Conservation (phyloP, 1,140 invertebrate species). For the Dendroctonus valens region DNA sequence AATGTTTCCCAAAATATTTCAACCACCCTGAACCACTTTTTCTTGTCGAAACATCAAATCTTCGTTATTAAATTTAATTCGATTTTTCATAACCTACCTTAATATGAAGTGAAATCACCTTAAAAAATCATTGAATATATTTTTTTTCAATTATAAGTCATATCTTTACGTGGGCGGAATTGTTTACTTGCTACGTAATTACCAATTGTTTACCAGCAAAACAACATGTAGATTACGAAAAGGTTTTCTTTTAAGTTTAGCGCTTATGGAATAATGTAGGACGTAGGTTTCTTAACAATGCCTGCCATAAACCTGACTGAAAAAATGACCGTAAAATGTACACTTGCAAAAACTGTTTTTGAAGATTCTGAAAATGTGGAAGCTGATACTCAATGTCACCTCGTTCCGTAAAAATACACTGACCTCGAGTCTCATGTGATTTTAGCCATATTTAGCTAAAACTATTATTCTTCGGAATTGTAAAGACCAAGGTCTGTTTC, state of each 20-base stretch:
- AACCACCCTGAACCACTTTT: no score
- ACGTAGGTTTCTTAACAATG: conserved; percentile 13
- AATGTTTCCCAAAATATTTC: no score
- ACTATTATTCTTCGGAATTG: conserved; percentile 14
- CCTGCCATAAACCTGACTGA: background rate
- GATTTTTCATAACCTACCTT: no score
- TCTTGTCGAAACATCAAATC: no score
- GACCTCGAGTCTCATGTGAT: conserved; percentile 14
- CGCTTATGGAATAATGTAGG: conserved; percentile 24
- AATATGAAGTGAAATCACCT: no score
- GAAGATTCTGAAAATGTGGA: conserved; percentile 8
- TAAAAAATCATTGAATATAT: no score
- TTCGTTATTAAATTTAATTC: no score
- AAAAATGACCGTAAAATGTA: background rate
- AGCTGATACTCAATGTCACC: conserved; percentile 17
- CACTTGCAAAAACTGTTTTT: no score
- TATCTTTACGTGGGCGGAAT: background rate
- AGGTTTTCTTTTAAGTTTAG: conserved; percentile 25
- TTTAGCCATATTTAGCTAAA: conserved; percentile 24
- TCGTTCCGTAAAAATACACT: conserved; percentile 2
- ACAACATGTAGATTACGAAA: conserved; percentile 3
- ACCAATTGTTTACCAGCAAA: conserved; percentile 10
- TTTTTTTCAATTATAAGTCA: no score
- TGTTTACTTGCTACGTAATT: conserved; percentile 26
- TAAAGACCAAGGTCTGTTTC: conserved; percentile 20